phyloP scores from a whole-genome alignment of 2,888 invertebrate genomes.

The Panzeria rudis region DNA sequence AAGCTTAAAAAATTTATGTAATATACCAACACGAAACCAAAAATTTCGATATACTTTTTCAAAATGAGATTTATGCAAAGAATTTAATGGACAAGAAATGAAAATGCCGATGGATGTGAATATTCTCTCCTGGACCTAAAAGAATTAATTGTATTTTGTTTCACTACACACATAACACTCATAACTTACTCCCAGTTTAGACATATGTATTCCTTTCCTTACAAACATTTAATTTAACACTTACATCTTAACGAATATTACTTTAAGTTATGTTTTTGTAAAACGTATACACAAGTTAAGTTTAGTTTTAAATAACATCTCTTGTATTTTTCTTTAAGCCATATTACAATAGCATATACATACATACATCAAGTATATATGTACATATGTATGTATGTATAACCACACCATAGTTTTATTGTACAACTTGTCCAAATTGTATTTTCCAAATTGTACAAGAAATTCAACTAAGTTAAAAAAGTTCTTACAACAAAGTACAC shows the following conservation, averaged over 20 bases:
- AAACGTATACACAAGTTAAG: not conserved
- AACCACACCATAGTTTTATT: not conserved
- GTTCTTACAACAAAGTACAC: no score
- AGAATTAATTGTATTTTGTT: not conserved
- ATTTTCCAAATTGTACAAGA: not conserved
- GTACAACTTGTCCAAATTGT: not conserved
- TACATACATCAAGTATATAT: not conserved
- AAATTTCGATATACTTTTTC: not conserved
- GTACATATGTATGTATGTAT: not conserved
- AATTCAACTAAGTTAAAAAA: not conserved
- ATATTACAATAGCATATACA: not conserved
- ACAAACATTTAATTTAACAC: not conserved
- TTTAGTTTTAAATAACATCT: constrained; percentile 9
- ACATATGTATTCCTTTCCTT: not conserved
- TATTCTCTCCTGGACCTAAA: no score
- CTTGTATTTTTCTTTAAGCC: constrained; percentile 27
- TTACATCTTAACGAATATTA: constrained; percentile 58
- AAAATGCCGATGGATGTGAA: not conserved
- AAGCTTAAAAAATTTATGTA: not conserved
- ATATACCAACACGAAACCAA: no score
- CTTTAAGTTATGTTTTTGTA: constrained; percentile 33
- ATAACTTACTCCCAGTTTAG: not conserved
- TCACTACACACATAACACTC: not conserved
- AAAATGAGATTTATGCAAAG: not conserved
- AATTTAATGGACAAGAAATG: not conserved